These are phyloP conservation scores for Nipponia nippon DNA, from an alignment of 2,113 vertebrate genomes.

Conservation along the genomic window DNA sequence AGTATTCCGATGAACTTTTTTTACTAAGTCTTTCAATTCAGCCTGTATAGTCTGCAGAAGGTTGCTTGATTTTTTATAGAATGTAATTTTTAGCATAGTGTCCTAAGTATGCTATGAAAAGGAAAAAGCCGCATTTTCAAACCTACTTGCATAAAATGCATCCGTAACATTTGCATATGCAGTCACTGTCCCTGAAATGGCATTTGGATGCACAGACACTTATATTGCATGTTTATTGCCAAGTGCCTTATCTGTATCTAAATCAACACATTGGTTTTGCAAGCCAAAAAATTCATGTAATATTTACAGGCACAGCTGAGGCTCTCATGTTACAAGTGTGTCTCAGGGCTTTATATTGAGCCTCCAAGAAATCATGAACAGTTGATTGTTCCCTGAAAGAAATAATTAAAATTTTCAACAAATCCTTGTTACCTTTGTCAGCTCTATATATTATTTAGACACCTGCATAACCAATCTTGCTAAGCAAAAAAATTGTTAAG, in stretches of 20 bases:
- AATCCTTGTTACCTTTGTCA: not conserved
- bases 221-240: not conserved
- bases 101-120: not conserved
- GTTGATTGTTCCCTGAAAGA: not conserved
- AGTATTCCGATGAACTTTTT: not conserved
- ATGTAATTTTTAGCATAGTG: not conserved
- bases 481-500: not conserved
- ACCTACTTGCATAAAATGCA: not conserved
- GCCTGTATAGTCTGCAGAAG: not conserved
- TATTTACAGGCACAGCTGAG: slow-evolving; percentile 3
- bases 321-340: not conserved
- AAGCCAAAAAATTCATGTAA: not conserved
- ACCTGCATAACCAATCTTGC: not conserved
- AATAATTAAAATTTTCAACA: not conserved
- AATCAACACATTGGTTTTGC: not conserved
- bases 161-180: not conserved
- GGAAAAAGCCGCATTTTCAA: slow-evolving; percentile 15
- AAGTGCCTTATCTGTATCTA: not conserved
- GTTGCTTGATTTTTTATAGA: not conserved
- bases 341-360: not conserved
- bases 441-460: not conserved
- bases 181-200: not conserved
- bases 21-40: not conserved
- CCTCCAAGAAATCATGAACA: not conserved
- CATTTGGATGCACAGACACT: not conserved